Evolutionary conservation across 1,140 invertebrate genomes (phyloP).

Genomic region (Drosophila triauraria): DNA sequence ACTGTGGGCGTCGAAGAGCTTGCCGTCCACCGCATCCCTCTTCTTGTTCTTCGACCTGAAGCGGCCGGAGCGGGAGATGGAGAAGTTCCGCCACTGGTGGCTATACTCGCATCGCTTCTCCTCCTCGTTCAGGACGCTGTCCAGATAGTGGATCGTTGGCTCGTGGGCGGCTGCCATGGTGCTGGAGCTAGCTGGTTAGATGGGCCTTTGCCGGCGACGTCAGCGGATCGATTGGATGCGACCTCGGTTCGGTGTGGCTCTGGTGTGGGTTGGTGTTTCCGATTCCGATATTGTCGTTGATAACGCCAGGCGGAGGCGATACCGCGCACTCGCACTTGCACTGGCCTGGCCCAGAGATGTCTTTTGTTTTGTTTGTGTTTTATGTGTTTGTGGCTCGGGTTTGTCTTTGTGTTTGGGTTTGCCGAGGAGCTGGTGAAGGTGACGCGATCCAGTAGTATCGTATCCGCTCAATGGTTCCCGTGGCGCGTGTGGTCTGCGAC

Average conservation of each 20-base stretch:
- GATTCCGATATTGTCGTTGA: conserved; percentile 34
- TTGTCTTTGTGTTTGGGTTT: not conserved
- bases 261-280: conserved; percentile 9
- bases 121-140: conserved; percentile 81
- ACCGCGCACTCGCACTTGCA: conserved; percentile 19
- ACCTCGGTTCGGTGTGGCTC: conserved; percentile 16
- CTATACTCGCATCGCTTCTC: conserved; percentile 79
- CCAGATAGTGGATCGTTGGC: conserved; percentile 78
- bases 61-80: conserved; percentile 81
- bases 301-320: conserved; percentile 32
- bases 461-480: conserved; percentile 41
- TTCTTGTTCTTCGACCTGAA: conserved; percentile 83
- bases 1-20: conserved; percentile 67
- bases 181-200: conserved; percentile 37
- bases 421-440: conserved; percentile 4
- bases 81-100: conserved; percentile 83
- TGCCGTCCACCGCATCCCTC: conserved; percentile 79
- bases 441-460: conserved; percentile 8
- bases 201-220: conserved; percentile 1
- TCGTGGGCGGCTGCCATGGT: conserved; percentile 79
- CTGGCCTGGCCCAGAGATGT: conserved; percentile 12
- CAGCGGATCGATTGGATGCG: conserved; percentile 15
- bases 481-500: conserved; percentile 60
- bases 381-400: conserved; percentile 13
- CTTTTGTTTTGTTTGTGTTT: conserved; percentile 40